Percentiles rank a stretch among this genome's conserved stretches.
phyloP scores from a whole-genome alignment of 2,888 invertebrate genomes.

The Drosophila rubida region DNA sequence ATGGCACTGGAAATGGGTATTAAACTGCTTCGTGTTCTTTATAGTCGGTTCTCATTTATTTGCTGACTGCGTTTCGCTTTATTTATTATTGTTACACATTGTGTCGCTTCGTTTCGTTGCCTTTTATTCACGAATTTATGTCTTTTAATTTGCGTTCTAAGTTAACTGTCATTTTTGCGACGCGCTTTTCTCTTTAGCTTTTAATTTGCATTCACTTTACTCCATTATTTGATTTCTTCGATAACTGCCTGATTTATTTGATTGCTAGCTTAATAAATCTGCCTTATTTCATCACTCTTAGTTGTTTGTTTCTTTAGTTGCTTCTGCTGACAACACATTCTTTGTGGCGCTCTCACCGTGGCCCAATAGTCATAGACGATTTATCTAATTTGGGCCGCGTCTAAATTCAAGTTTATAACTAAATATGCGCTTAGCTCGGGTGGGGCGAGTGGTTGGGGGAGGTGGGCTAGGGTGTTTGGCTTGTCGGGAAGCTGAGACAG shows the following conservation, averaged over 20 bases:
- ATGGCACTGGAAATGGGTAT: slow-evolving; percentile 2
- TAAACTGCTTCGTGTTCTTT: slow-evolving; percentile 17
- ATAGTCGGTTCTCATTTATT: not conserved
- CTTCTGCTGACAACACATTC: slow-evolving; percentile 24
- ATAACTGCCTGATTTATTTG: not conserved
- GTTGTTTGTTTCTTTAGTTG: slow-evolving; percentile 11
- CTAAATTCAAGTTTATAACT: slow-evolving; percentile 76
- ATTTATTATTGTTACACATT: slow-evolving; percentile 4
- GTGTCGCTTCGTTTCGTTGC: not conserved
- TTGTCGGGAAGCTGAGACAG: slow-evolving; percentile 40
- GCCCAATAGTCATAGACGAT: slow-evolving; percentile 31
- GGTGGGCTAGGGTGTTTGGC: slow-evolving; percentile 19
- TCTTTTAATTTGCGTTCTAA: not conserved
- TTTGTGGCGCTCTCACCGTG: slow-evolving; percentile 38
- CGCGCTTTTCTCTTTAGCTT: not conserved
- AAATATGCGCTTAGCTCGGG: slow-evolving; percentile 63
- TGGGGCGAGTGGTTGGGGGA: not conserved
- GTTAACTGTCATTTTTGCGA: not conserved
- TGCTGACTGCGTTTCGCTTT: slow-evolving; percentile 4
- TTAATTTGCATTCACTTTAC: not conserved
- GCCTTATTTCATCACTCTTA: not conserved
- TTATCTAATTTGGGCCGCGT: slow-evolving; percentile 68
- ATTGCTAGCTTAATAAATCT: not conserved
- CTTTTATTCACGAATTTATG: not conserved
- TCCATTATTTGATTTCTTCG: not conserved